Percentiles rank a stretch among this genome's conserved stretches.
Evolutionary conservation across 23 tunicate genomes (phyloP).

Genomic region (Diplosoma virens): DNA sequence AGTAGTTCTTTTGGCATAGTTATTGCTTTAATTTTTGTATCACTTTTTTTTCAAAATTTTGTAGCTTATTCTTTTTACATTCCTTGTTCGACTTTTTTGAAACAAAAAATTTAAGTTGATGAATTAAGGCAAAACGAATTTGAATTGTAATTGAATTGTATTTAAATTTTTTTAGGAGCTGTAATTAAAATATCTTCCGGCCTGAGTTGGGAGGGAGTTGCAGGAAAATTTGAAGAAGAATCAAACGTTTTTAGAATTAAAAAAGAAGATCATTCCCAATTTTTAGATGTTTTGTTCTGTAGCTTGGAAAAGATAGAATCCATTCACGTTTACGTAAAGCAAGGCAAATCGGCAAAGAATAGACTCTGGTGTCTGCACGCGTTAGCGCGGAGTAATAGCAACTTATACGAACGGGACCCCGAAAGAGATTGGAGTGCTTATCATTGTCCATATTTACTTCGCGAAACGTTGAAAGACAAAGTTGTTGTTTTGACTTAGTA

Average conservation of each 20-base stretch:
- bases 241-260: not conserved
- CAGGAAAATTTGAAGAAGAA: not conserved
- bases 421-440: constrained; percentile 2
- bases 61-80: no score
- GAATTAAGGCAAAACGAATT: no score
- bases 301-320: not conserved
- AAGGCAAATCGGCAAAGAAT: constrained; percentile 55
- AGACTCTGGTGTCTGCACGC: constrained; percentile 39
- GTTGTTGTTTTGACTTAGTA: not conserved
- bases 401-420: constrained; percentile 30
- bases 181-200: not conserved
- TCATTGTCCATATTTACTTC: constrained; percentile 23
- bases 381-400: constrained; percentile 31
- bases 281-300: not conserved
- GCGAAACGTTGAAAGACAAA: constrained; percentile 8
- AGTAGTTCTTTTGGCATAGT: no score
- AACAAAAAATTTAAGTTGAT: no score
- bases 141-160: not conserved
- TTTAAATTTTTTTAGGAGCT: not conserved
- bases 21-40: no score
- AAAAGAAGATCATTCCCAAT: not conserved
- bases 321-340: constrained; percentile 40
- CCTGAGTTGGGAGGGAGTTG: not conserved
- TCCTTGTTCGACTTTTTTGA: no score
- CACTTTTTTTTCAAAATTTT: no score